phyloP scores from a whole-genome alignment of 2,797 vertebrate species.

The Fringilla coelebs region DNA sequence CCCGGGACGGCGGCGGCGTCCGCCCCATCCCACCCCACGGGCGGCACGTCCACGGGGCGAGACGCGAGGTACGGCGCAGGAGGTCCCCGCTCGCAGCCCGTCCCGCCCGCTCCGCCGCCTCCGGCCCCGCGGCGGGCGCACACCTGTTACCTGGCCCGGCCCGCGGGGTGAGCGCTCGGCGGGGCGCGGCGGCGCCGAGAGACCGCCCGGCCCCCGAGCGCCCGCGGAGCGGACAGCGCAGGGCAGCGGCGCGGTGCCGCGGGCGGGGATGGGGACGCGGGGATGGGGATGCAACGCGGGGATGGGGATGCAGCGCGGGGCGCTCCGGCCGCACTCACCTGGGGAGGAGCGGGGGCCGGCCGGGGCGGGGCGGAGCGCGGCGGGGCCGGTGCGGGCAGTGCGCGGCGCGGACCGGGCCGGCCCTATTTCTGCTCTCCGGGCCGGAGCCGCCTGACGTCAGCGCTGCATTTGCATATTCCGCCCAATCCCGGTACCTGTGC shows the following conservation, averaged over 20 bases:
- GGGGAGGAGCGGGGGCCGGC: not conserved
- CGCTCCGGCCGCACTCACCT: not conserved
- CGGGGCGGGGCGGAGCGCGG: not conserved
- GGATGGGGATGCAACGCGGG: not conserved
- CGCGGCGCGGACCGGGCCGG: constrained; percentile 74
- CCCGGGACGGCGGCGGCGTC: no score
- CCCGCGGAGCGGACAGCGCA: not conserved
- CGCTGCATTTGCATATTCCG: constrained; percentile 75
- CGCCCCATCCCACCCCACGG: not conserved
- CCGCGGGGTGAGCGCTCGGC: not conserved
- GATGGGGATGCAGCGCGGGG: not conserved
- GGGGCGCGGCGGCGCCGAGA: not conserved
- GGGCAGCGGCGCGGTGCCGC: not conserved
- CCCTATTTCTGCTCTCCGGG: constrained; percentile 89
- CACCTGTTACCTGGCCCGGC: not conserved
- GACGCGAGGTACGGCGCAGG: not conserved
- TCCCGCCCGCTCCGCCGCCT: not conserved
- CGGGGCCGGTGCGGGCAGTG: not conserved
- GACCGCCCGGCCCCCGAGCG: not conserved
- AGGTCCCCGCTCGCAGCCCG: not conserved
- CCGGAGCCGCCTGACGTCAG: constrained; percentile 89
- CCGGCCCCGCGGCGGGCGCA: not conserved
- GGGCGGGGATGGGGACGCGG: no score
- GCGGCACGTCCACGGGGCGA: not conserved
- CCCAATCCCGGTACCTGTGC: constrained; percentile 80